Base-by-base conservation (phyloP, 1,140 invertebrate species). In the Brachionus manjavacas region DNA sequence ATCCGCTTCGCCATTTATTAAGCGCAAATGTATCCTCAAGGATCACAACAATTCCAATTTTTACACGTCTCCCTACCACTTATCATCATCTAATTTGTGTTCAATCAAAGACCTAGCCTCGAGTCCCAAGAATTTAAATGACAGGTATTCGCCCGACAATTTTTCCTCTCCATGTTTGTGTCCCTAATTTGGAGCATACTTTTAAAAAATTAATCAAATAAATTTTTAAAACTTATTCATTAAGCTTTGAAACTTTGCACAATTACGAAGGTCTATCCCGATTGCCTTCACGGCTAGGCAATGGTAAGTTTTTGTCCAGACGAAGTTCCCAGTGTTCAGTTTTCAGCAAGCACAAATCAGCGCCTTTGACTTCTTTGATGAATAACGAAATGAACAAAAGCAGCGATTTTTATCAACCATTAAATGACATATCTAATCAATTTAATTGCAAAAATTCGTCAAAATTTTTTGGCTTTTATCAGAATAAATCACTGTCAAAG, bases 351-450 rank as follows among this genome's bases (percentile, higher is more conserved):
- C 72, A 76, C 25, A 76, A 49, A 25, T 76, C 72, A 76, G 72
- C 72, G 11, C 72, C 72, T 4, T 14, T 76, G 23, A 76, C 41
- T 11, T 25, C 16, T 49, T 28, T 72, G 3, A 9, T 72, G 12
- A 72, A 72, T 41, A 41, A 39, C 23, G 68, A 72, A 9, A 20
- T 41, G 12, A 68, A 68, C 31, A 68, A 68, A 68, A 68, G 11
- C 14, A 68, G 25, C 20, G 70, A 74, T 28, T 49, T 46, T 9
- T 46, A 76, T 76, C 72, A 76, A n/a, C 72, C 72, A 46, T 28
- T 76, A 49, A 76, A 76, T n/a, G 72, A 76, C n/a, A 76, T 76
- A 25, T 76, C 72, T 25, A 76, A 76, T 76, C 72, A 76, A 49
- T 76, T 76, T 76, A 76, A 76, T 49, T 49, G 14, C 3, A 72